Conservation (phyloP, 2,113 vertebrate genomes). For the Diglossa brunneiventris region DNA sequence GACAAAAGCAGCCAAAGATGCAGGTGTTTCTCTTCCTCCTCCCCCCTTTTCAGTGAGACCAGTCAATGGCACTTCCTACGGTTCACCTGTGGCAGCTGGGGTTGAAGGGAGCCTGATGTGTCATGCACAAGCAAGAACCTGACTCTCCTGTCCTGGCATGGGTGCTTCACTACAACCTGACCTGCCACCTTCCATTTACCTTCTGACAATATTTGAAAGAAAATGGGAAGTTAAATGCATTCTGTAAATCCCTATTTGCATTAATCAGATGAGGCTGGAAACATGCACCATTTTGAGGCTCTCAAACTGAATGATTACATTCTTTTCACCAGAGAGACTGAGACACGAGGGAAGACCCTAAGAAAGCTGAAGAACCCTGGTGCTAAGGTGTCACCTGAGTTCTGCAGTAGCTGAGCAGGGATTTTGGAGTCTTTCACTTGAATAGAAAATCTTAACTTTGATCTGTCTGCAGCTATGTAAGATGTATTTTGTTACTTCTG, state of each 20-base stretch:
- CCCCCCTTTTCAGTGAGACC: not conserved
- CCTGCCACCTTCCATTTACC: not conserved
- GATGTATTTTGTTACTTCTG: not conserved
- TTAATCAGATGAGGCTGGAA: not conserved
- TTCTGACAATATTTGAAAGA: not conserved
- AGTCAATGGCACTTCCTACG: not conserved
- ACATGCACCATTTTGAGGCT: fast-evolving
- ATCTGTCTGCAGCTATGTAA: not conserved
- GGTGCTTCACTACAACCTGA: not conserved
- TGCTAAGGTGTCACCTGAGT: not conserved
- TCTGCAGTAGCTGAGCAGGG: not conserved
- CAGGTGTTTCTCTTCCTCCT: not conserved
- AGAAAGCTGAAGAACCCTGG: not conserved
- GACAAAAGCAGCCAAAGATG: not conserved
- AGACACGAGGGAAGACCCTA: not conserved
- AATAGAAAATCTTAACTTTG: not conserved
- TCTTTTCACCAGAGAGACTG: not conserved
- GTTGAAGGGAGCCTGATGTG: not conserved
- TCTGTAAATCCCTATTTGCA: not conserved
- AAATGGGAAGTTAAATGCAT: not conserved
- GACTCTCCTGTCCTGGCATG: not conserved
- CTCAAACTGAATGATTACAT: not conserved
- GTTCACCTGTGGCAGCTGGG: not conserved
- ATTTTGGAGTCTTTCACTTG: not conserved
- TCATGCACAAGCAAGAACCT: not conserved